phyloP scores from a whole-genome alignment of 2,113 vertebrate species.

The Psittacula cyanocephala region DNA sequence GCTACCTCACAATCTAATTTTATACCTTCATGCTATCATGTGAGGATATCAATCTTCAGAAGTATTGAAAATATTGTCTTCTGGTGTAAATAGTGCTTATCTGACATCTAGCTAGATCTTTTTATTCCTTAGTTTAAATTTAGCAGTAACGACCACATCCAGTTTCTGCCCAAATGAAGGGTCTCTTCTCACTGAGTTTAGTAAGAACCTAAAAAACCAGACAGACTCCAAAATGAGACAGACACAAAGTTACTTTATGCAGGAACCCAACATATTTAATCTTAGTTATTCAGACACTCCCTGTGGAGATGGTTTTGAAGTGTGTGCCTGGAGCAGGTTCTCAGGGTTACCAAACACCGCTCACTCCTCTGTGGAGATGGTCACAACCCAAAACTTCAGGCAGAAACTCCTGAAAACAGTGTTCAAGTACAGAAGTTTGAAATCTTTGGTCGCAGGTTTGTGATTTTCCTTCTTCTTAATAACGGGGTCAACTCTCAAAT shows the following conservation, averaged over 20 bases:
- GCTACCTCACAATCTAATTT: not conserved
- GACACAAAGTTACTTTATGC: not conserved
- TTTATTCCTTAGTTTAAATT: not conserved
- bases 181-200: not conserved
- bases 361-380: not conserved
- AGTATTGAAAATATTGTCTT: not conserved
- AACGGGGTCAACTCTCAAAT: not conserved
- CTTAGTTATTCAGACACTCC: not conserved
- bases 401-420: not conserved
- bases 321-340: not conserved
- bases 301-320: not conserved
- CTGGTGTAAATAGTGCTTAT: not conserved
- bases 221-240: not conserved
- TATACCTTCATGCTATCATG: not conserved
- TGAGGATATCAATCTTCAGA: not conserved
- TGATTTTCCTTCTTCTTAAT: not conserved
- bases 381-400: not conserved
- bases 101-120: not conserved
- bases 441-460: not conserved
- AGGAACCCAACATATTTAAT: not conserved
- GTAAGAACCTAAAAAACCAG: fast-evolving
- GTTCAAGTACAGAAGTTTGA: not conserved
- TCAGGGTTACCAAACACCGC: fast-evolving
- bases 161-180: not conserved
- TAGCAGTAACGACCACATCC: not conserved